Percentiles rank a stretch among this genome's conserved stretches.
Conservation (phyloP, 2,888 invertebrate species). For the Megaustenia siamemsis region DNA sequence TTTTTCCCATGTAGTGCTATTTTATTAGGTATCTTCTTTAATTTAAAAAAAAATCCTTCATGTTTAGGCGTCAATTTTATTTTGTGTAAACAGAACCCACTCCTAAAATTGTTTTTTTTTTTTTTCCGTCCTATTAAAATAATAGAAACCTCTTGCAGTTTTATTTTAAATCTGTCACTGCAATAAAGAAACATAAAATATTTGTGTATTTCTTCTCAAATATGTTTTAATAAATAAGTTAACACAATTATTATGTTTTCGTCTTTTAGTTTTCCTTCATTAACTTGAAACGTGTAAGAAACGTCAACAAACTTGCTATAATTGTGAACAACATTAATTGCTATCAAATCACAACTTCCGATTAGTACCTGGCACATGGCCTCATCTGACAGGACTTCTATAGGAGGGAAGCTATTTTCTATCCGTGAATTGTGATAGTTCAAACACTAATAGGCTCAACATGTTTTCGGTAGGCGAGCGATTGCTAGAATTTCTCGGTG, state of each 20-base stretch:
- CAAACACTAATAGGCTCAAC: not conserved
- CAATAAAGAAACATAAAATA: not conserved
- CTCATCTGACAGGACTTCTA: constrained; percentile 3
- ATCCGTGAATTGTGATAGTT: not conserved
- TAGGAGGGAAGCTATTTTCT: not conserved
- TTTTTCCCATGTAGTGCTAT: too few relatives aligned
- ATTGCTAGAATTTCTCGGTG: constrained; percentile 43
- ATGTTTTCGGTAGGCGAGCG: constrained; percentile 5
- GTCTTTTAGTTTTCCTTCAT: not conserved
- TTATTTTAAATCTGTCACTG: not conserved
- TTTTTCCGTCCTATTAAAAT: not conserved
- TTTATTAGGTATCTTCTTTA: too few relatives aligned
- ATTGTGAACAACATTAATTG: not conserved
- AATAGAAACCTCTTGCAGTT: not conserved
- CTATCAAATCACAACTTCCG: not conserved
- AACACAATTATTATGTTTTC: not conserved
- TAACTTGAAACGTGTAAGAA: not conserved
- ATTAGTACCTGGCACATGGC: constrained; percentile 41
- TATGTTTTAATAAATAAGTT: not conserved
- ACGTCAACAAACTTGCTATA: not conserved
- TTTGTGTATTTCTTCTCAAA: not conserved
- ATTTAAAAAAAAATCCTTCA: not conserved
- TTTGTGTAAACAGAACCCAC: not conserved
- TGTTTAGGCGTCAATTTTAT: not conserved
- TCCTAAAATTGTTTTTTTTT: not conserved